A percentile compares a stretch with the other conserved stretches of the same genome.
Conservation (phyloP, 2,797 vertebrate species). For the Lutra lutra region DNA sequence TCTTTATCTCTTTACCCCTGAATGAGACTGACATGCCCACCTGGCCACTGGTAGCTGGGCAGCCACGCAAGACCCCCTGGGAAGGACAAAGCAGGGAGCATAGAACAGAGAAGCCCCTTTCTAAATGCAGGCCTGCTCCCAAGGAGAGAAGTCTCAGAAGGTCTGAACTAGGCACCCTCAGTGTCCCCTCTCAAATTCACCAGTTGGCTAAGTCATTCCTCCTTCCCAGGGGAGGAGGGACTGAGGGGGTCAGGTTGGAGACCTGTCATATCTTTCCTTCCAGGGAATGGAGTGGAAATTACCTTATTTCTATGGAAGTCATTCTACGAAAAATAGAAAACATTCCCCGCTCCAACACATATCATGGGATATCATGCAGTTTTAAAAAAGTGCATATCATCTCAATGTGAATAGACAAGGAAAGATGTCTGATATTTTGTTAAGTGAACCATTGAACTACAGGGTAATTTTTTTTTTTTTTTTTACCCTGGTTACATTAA, state of each 20-base stretch:
- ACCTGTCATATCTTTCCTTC: background rate
- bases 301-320: background rate
- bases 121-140: background rate
- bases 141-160: no score
- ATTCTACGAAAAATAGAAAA: background rate
- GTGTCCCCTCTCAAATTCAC: background rate
- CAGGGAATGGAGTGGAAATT: background rate
- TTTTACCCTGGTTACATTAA: background rate
- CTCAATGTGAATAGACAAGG: background rate
- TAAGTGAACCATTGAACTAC: background rate
- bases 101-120: background rate
- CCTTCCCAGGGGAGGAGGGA: background rate
- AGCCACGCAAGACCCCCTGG: background rate
- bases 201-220: background rate
- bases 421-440: background rate
- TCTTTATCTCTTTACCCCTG: background rate
- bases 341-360: background rate
- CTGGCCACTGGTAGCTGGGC: background rate
- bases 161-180: background rate
- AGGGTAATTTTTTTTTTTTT: constrained; percentile 19
- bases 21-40: background rate
- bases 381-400: background rate
- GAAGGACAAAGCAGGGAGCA: background rate
- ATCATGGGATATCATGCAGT: background rate
- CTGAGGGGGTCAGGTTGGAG: background rate